A percentile compares a stretch with the other conserved stretches of the same genome.
Conservation (phyloP, 2,113 vertebrate genomes). For the Hypanus sabinus region DNA sequence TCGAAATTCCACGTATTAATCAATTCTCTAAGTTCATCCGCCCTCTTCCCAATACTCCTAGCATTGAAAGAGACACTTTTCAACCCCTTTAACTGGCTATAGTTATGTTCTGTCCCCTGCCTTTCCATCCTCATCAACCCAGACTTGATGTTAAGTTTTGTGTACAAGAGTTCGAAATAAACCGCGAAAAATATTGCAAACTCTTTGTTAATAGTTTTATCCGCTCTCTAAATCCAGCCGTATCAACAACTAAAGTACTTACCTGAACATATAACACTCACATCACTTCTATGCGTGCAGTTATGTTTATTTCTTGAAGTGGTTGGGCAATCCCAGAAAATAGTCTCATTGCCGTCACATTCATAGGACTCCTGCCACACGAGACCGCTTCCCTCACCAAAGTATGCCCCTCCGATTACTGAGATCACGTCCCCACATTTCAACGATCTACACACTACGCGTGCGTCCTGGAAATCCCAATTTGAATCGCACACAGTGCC, state of each 20-base stretch:
- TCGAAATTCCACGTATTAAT: too few species aligned
- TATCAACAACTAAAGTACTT: background rate
- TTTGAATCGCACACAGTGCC: constrained; percentile 13
- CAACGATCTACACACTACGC: constrained; percentile 45
- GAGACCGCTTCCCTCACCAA: constrained; percentile 26
- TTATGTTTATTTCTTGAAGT: constrained; percentile 22
- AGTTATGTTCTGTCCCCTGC: too few species aligned
- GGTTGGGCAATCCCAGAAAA: constrained; percentile 41
- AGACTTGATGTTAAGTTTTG: too few species aligned
- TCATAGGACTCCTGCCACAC: constrained; percentile 44
- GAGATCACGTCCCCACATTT: constrained; percentile 44
- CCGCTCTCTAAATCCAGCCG: background rate
- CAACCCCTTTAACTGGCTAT: too few species aligned
- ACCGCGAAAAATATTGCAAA: background rate
- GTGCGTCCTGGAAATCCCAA: constrained; percentile 44
- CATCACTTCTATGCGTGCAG: background rate
- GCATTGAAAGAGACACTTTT: too few species aligned
- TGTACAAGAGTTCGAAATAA: too few species aligned
- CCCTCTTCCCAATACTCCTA: too few species aligned
- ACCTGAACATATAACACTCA: background rate
- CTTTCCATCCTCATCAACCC: too few species aligned
- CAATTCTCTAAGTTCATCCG: too few species aligned
- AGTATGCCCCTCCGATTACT: constrained; percentile 32
- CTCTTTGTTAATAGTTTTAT: background rate
- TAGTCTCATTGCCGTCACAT: constrained; percentile 45